A percentile compares a stretch with the other conserved stretches of the same genome.
Evolutionary conservation across 2,797 vertebrate genomes (phyloP).

Genomic region (Parauchenoglanis punctatus): DNA sequence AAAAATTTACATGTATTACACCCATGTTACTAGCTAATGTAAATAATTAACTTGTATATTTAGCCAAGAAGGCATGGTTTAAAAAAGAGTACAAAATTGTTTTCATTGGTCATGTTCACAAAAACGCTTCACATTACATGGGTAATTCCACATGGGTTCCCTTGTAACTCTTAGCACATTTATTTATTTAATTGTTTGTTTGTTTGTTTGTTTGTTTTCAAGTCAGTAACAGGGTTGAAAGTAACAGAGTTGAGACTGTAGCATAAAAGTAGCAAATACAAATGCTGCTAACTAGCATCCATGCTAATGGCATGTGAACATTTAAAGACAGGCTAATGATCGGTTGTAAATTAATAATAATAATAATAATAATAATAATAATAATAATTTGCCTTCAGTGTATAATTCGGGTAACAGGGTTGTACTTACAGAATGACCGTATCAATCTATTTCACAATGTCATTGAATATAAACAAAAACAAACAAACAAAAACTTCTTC

Average conservation of each 20-base stretch:
- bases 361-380: not conserved
- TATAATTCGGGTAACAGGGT: not conserved
- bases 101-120: conserved; percentile 4
- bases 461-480: not conserved
- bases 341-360: not conserved
- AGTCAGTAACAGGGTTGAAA: not conserved
- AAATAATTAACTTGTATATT: conserved; percentile 19
- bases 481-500: not conserved
- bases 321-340: not conserved
- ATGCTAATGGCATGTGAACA: not conserved
- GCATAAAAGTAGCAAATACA: not conserved
- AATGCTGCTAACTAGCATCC: not conserved
- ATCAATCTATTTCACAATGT: not conserved
- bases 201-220: not conserved
- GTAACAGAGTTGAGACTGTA: not conserved
- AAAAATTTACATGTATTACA: not conserved
- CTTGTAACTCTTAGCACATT: not conserved
- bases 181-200: not conserved
- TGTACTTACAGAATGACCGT: not conserved
- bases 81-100: conserved; percentile 20
- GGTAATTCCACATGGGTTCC: not conserved
- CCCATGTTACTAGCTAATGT: not conserved
- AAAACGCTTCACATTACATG: conserved; percentile 14
- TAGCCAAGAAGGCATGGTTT: not conserved
- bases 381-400: not conserved